A percentile compares a stretch with the other conserved stretches of the same genome.
phyloP scores from a whole-genome alignment of 1,140 invertebrate genomes.

The Lutraria rhynchaena region DNA sequence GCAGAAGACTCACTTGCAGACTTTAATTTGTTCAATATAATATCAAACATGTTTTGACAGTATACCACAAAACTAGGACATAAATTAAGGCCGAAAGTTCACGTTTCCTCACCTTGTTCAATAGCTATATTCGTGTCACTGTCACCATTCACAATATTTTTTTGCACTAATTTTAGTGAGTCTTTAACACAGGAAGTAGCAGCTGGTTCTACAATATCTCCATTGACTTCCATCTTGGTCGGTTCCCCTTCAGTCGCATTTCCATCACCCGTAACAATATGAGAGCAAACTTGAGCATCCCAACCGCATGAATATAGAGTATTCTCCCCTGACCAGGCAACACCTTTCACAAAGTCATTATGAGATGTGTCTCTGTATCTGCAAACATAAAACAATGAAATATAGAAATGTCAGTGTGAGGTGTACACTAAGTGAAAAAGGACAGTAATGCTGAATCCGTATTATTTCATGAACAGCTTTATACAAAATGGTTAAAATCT shows the following conservation, averaged over 20 bases:
- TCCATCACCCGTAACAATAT: neutral
- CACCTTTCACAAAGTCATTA: conserved; percentile 43
- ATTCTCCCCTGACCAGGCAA: conserved; percentile 39
- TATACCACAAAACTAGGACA: too few species aligned
- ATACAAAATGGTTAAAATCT: too few species aligned
- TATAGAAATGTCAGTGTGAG: too few species aligned
- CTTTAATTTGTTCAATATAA: too few species aligned
- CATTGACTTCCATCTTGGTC: conserved; percentile 54
- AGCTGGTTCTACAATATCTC: conserved; percentile 22
- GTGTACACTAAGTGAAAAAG: too few species aligned
- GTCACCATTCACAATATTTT: conserved; percentile 14
- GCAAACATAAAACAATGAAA: too few species aligned
- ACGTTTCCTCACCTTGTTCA: neutral
- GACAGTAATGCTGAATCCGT: too few species aligned
- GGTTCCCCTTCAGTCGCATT: conserved; percentile 7
- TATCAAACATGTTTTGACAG: too few species aligned
- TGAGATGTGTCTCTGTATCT: conserved; percentile 52
- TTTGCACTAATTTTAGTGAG: conserved; percentile 7
- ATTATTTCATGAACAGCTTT: too few species aligned
- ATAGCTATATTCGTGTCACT: neutral
- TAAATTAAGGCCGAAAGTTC: too few species aligned
- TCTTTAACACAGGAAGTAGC: neutral
- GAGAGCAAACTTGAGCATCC: conserved; percentile 40
- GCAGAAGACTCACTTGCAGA: too few species aligned
- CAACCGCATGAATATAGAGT: conserved; percentile 48